Percentiles rank a stretch among this genome's conserved stretches.
Conservation (phyloP, 2,113 vertebrate genomes). For the Pomatorhinus ruficollis region DNA sequence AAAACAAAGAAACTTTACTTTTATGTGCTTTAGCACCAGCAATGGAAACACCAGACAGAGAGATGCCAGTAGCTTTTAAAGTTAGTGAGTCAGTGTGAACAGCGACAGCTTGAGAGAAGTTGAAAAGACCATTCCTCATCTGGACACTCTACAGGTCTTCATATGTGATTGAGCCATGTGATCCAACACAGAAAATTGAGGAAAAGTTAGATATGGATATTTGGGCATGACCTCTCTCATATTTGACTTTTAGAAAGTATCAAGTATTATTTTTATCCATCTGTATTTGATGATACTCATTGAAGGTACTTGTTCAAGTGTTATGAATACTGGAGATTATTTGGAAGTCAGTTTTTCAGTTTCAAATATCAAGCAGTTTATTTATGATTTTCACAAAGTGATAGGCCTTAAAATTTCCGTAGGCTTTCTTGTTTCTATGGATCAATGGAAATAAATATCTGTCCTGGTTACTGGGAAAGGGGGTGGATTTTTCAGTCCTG, state of each 20-base stretch:
- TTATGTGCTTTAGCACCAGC: neutral
- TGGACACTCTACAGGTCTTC: neutral
- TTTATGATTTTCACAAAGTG: neutral
- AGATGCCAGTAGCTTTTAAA: neutral
- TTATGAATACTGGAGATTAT: neutral
- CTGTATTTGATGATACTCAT: neutral
- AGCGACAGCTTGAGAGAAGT: neutral
- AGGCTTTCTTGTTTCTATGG: neutral
- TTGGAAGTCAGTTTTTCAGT: neutral
- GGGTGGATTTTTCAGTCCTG: neutral
- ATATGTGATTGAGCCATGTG: neutral
- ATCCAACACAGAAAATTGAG: neutral
- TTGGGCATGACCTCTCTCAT: neutral
- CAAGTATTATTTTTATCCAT: neutral
- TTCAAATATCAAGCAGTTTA: neutral
- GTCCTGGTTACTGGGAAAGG: neutral
- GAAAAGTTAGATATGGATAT: accelerated
- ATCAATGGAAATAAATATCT: neutral
- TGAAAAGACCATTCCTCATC: neutral
- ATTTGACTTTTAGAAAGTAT: neutral
- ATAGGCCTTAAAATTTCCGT: neutral
- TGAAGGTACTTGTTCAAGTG: neutral
- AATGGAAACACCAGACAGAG: neutral
- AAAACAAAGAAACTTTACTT: neutral
- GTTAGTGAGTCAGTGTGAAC: neutral